Base-by-base conservation (phyloP, 2,113 vertebrate genomes). In the Vulpes lagopus region DNA sequence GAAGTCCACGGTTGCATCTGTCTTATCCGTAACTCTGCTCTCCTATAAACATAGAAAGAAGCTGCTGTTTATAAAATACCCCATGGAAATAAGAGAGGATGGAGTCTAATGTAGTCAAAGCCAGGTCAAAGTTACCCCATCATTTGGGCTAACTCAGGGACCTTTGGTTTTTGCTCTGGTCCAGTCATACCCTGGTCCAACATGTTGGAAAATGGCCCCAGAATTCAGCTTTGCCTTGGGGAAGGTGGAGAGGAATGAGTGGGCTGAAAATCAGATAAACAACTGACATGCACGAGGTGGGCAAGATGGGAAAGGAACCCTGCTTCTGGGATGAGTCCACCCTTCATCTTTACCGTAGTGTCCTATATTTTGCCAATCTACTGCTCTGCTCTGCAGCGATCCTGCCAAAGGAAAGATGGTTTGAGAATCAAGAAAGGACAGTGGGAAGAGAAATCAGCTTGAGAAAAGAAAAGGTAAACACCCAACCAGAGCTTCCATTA, bases 311-410 rank as follows among this genome's bases (percentile, higher is more conserved):
- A 97, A 96, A 97, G 97, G 97, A 97, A 98, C 98, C 99, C 99
- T 99, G 99, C 99, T 99, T 99, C 98, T 99, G 99, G 98, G 98
- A 97, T 96, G 99, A 99, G 98, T 96, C 98, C 98, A 96, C 98
- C 99, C 96, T 97, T 94, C 85, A 76, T 97, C 96, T 99, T 99
- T 99, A 99, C 99, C 99, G 99, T 98, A 99, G 99, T 65, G 99
- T 99, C 98, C 99, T 99, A 99, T 99, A 99, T 99, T 99, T 99
- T 99, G 99, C 99, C 99, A 99, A 99, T 99, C 99, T 99, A 99
- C 99, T 99, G 99, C 99, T 99, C 99, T 99, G 99, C 99, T 99
- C 99, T 98, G 99, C 99, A 97, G 99, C 99, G 98, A 99, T 99
- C 99, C 99, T 99, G 99, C 99, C 99, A 99, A 99, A 99, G 98